Percentiles rank a stretch among this genome's conserved stretches.
These are phyloP conservation scores for Theocolax elegans DNA, from an alignment of 1,140 invertebrate species.

Conservation along the genomic window DNA sequence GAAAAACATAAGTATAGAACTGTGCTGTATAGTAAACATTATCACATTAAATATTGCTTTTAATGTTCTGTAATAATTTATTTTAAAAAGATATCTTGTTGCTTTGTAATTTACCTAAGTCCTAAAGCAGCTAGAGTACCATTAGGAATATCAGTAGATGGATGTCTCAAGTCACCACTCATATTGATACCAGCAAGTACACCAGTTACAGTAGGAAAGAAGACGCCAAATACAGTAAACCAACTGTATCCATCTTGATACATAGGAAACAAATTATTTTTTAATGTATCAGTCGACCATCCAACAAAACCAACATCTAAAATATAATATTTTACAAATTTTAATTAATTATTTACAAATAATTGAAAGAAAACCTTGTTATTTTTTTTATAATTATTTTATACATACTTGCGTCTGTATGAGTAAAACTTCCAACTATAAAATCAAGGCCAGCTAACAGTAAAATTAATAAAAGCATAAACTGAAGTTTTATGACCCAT, in stretches of 20 bases:
- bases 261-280: constrained; percentile 83
- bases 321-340: constrained; percentile 42
- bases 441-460: constrained; percentile 90
- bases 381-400: constrained; percentile 9
- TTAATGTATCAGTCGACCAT: constrained; percentile 82
- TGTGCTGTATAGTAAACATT: constrained; percentile 74
- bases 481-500: constrained; percentile 93
- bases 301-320: constrained; percentile 85
- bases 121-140: constrained; percentile 92
- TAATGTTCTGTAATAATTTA: too few relatives aligned
- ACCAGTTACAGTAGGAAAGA: constrained; percentile 93
- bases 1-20: constrained; percentile 91
- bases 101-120: constrained; percentile 72
- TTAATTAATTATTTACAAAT: not conserved
- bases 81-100: not conserved
- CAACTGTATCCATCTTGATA: constrained; percentile 85
- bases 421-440: constrained; percentile 86
- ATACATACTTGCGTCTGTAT: constrained; percentile 72
- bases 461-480: constrained; percentile 83
- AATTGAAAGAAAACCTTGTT: constrained; percentile 37
- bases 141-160: constrained; percentile 91
- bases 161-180: constrained; percentile 94
- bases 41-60: too few relatives aligned
- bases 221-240: constrained; percentile 95
- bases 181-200: constrained; percentile 97